A percentile compares a stretch with the other conserved stretches of the same genome.
phyloP scores from a whole-genome alignment of 2,888 invertebrate species.

The Drosophila borealis region DNA sequence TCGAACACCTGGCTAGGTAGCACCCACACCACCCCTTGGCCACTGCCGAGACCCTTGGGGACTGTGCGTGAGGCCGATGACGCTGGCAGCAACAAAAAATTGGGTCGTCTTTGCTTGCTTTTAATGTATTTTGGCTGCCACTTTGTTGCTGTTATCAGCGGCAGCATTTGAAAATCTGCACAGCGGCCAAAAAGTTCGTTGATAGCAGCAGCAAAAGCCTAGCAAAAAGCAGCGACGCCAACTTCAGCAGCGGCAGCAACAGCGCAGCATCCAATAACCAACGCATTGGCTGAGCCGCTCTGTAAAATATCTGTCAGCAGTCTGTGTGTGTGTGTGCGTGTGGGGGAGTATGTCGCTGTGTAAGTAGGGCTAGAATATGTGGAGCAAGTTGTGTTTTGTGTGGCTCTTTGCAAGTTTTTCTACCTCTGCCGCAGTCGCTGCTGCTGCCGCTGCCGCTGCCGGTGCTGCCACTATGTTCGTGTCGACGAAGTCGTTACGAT shows the following conservation, averaged over 20 bases:
- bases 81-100: slow-evolving; percentile 30
- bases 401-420: slow-evolving; percentile 35
- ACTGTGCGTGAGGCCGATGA: slow-evolving; percentile 28
- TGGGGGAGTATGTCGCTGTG: slow-evolving; percentile 66
- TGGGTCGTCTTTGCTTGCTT: slow-evolving; percentile 67
- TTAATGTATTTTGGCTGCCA: slow-evolving; percentile 69
- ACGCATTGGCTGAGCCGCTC: slow-evolving; percentile 57
- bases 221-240: slow-evolving; percentile 30
- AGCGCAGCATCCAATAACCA: slow-evolving; percentile 58
- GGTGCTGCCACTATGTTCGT: slow-evolving; percentile 5
- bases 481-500: slow-evolving; percentile 21
- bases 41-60: slow-evolving; percentile 15
- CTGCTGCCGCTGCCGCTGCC: slow-evolving; percentile 5
- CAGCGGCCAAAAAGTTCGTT: slow-evolving; percentile 41
- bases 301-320: slow-evolving; percentile 55
- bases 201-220: slow-evolving; percentile 61
- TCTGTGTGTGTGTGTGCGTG: slow-evolving; percentile 28
- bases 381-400: slow-evolving; percentile 75
- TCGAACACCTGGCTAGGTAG: slow-evolving; percentile 29
- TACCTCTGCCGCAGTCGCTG: slow-evolving; percentile 26
- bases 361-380: slow-evolving; percentile 77
- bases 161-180: slow-evolving; percentile 53
- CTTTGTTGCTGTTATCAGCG: slow-evolving; percentile 69
- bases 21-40: not conserved
- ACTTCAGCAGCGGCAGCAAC: slow-evolving; percentile 21